These are phyloP conservation scores for Syritta pipiens DNA, from an alignment of 2,888 invertebrate genomes.

Conservation along the genomic window DNA sequence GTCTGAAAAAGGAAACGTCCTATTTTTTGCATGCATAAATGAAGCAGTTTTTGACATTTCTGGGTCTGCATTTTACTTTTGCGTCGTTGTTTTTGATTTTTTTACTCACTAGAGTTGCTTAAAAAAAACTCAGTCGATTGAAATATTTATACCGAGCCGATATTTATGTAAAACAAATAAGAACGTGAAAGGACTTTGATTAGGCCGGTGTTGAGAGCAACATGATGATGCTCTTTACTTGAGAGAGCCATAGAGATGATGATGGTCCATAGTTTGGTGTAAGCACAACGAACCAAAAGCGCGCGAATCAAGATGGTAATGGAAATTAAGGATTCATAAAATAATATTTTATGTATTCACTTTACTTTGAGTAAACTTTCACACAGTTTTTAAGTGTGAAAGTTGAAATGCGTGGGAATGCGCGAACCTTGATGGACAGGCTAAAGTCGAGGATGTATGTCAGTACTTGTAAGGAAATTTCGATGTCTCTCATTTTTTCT, in stretches of 20 bases:
- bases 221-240: background rate
- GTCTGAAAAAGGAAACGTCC: slow-evolving; percentile 1
- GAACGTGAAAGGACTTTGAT: slow-evolving; percentile 18
- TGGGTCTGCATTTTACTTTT: no score
- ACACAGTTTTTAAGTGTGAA: background rate
- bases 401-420: background rate
- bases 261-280: background rate
- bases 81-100: no score
- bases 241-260: background rate
- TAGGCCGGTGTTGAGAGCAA: background rate
- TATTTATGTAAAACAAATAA: slow-evolving; percentile 23
- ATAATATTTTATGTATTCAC: slow-evolving; percentile 8
- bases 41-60: slow-evolving; percentile 22
- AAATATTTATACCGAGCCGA: no score
- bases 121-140: no score
- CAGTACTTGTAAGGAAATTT: no score
- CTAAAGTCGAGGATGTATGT: no score
- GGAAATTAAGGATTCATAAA: slow-evolving; percentile 28
- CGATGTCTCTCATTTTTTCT: no score
- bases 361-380: background rate
- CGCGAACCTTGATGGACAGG: no score
- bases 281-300: background rate
- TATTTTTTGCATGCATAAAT: slow-evolving; percentile 21
- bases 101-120: no score
- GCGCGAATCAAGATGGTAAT: slow-evolving; percentile 18